Percentiles rank a stretch among this genome's conserved stretches.
phyloP scores from a whole-genome alignment of 1,140 invertebrate genomes.

The Drosophila trapezifrons region DNA sequence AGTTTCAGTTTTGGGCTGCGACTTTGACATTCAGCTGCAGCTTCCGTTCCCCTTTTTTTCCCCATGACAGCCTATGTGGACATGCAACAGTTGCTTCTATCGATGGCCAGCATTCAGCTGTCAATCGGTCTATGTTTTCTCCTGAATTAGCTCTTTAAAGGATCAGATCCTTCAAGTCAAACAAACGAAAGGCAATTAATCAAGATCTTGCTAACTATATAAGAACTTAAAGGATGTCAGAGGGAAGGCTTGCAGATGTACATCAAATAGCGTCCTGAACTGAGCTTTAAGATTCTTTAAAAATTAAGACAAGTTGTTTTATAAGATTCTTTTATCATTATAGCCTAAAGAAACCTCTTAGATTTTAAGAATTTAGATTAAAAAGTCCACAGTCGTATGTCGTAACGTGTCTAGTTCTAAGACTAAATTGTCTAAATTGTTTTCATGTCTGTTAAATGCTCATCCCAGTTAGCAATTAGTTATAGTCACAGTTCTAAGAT shows the following conservation, averaged over 20 bases:
- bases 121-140: background rate
- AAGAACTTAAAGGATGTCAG: background rate
- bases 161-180: background rate
- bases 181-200: slow-evolving; percentile 6
- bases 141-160: background rate
- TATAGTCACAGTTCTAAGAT: background rate
- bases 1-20: slow-evolving; percentile 6
- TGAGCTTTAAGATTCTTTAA: no score
- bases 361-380: no score
- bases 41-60: slow-evolving; percentile 8
- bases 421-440: background rate
- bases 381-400: background rate
- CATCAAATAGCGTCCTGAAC: no score
- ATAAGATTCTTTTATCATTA: no score
- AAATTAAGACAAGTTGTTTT: background rate
- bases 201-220: background rate
- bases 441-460: background rate
- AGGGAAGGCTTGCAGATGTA: background rate
- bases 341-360: background rate
- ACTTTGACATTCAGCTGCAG: slow-evolving; percentile 12
- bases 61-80: slow-evolving; percentile 15
- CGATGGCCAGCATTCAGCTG: slow-evolving; percentile 15
- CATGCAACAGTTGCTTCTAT: slow-evolving; percentile 26
- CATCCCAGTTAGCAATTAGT: slow-evolving; percentile 3
- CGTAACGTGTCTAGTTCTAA: background rate